Evolutionary conservation across 2,113 vertebrate species (phyloP).

Genomic region (Gila orcuttii): DNA sequence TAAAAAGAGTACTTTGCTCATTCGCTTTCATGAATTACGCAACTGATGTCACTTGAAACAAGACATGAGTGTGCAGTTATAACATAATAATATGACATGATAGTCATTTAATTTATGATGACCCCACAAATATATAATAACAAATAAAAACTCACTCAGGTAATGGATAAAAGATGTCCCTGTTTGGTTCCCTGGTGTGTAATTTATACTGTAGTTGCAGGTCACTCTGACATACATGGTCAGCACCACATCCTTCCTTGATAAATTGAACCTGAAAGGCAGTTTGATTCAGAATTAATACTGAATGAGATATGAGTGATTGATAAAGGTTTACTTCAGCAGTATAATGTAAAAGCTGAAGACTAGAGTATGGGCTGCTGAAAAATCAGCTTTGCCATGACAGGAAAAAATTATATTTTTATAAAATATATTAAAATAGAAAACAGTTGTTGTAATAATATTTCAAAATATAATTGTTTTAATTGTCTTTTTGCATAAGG

Average conservation of each 20-base stretch:
- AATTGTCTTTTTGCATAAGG: neutral
- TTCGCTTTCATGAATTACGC: neutral
- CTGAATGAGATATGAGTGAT: neutral
- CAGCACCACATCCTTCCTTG: constrained; percentile 89
- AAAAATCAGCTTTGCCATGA: neutral
- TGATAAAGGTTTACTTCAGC: neutral
- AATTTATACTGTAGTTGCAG: constrained; percentile 84
- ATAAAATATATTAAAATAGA: neutral
- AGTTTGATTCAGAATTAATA: neutral
- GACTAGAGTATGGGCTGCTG: neutral
- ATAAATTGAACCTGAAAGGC: constrained; percentile 84
- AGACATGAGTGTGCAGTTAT: neutral
- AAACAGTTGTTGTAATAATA: neutral
- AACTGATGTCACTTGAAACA: neutral
- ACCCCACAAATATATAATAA: neutral
- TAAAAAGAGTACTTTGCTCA: neutral
- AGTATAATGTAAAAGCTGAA: neutral
- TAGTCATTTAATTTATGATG: neutral
- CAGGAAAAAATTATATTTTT: neutral
- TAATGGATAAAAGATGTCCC: constrained; percentile 79
- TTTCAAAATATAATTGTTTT: neutral
- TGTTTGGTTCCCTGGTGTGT: constrained; percentile 73
- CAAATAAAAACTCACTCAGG: constrained; percentile 76
- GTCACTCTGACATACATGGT: constrained; percentile 89
- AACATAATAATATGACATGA: neutral